phyloP scores from a whole-genome alignment of 2,113 vertebrate genomes.

The Glaucomys volans region DNA sequence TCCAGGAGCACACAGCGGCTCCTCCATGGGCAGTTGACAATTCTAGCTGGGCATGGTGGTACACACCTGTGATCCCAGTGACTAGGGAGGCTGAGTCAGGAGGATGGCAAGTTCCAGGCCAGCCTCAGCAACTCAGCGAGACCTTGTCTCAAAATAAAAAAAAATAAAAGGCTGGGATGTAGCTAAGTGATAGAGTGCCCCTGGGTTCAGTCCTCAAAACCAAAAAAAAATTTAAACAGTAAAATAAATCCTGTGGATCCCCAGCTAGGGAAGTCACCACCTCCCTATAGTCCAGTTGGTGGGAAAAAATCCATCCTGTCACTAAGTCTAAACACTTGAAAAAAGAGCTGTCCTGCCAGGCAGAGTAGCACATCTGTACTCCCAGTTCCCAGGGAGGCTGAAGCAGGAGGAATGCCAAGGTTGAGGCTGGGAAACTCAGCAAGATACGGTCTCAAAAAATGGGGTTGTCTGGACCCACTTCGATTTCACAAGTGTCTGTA shows the following conservation, averaged over 20 bases:
- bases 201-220: too few relatives aligned
- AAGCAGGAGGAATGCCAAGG: neutral
- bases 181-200: too few relatives aligned
- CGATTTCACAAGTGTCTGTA: neutral
- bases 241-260: too few relatives aligned
- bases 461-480: neutral
- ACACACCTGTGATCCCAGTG: too few relatives aligned
- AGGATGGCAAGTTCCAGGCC: too few relatives aligned
- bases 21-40: neutral
- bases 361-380: neutral
- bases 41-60: neutral
- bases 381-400: neutral
- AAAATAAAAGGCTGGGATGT: too few relatives aligned
- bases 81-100: too few relatives aligned
- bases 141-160: too few relatives aligned
- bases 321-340: conserved; percentile 5
- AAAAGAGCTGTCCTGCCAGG: neutral
- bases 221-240: too few relatives aligned
- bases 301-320: conserved; percentile 2
- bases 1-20: neutral
- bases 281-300: neutral
- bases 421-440: neutral
- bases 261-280: neutral
- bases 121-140: too few relatives aligned
- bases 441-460: neutral